Base-by-base conservation (phyloP, 1,140 invertebrate species). In the Eriosoma lanigerum region DNA sequence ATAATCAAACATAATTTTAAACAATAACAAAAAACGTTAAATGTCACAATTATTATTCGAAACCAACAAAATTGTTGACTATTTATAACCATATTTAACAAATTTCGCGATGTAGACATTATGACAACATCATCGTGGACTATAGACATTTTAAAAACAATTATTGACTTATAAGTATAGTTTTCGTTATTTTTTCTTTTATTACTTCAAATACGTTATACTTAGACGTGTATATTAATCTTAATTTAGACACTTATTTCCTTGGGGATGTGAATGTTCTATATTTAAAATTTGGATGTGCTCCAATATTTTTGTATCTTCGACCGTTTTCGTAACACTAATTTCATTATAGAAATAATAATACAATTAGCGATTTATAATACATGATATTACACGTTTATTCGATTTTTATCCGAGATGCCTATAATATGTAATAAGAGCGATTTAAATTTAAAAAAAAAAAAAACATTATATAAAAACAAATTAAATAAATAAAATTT, bases 271-370 rank as follows among this genome's bases (percentile, higher is more conserved):
- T 48, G 19, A 46, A 24, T 46, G 6, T 26, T 52, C 68, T 38
- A 9, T 52, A 52, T 72, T 72, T 72, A 72, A 46, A 72, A 72
- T 52, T 52, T 72, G 68, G 26, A 52, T 15, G 46, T 24, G 19
- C 29, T 29, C 46, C 68, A 72, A 72, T 5, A 32, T 52, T 12
- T 8, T 17, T 38, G 32, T 48, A 46, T 29, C 50, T 52, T 29
- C 3, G 6, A 52, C 46, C 10, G n/a, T 52, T 68, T 68, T 15
- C 6, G 44, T 48, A 48, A 13, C 13, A 48, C 10, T 13, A 13
- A 12, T 15, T 48, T 48, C 10, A 38, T 38, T 38, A 38, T 38
- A n/a, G n/a, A n/a, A n/a, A n/a, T n/a, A n/a, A n/a, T n/a, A n/a
- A n/a, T n/a, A n/a, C n/a, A n/a, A n/a, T n/a, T n/a, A 38, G 8